These are phyloP conservation scores for Antennarius maculatus DNA, from an alignment of 2,797 vertebrate genomes.

Conservation along the genomic window DNA sequence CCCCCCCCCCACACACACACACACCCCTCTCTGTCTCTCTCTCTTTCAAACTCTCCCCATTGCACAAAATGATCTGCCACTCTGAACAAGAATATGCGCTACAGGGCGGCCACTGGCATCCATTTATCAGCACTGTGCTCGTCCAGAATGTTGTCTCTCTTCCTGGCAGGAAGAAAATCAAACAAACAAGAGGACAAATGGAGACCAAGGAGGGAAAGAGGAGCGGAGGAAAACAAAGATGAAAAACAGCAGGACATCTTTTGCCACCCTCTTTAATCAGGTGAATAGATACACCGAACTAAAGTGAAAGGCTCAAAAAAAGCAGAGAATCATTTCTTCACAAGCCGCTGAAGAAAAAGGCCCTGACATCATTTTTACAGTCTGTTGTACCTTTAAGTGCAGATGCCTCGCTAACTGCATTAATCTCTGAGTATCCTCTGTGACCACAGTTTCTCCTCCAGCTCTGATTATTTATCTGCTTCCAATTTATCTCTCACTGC, in stretches of 20 bases:
- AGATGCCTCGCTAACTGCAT: conserved; percentile 27
- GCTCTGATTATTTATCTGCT: conserved; percentile 56
- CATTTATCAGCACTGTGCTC: conserved; percentile 71
- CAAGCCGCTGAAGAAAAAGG: conserved; percentile 21
- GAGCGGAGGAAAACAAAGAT: conserved; percentile 28
- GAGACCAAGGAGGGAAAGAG: conserved; percentile 39
- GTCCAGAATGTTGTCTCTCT: conserved; percentile 71
- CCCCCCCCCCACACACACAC: conserved; percentile 14
- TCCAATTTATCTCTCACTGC: conserved; percentile 52
- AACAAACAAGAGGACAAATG: conserved; percentile 65
- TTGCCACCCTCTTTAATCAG: conserved; percentile 55
- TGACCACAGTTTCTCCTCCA: conserved; percentile 44
- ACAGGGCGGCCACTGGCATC: conserved; percentile 66
- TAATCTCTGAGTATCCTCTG: conserved; percentile 42
- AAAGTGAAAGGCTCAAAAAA: conserved; percentile 20
- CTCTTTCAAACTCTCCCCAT: conserved; percentile 39
- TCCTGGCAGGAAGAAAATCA: conserved; percentile 70
- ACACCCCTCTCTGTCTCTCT: background rate
- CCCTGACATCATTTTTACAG: conserved; percentile 13
- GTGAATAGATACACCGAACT: conserved; percentile 15
- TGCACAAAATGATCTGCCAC: conserved; percentile 75
- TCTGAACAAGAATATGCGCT: conserved; percentile 61
- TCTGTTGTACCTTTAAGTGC: conserved; percentile 22
- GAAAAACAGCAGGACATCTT: conserved; percentile 35
- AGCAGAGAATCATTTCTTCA: conserved; percentile 19